phyloP scores from a whole-genome alignment of 2,888 invertebrate species.

The Agonopterix subpropinquella region DNA sequence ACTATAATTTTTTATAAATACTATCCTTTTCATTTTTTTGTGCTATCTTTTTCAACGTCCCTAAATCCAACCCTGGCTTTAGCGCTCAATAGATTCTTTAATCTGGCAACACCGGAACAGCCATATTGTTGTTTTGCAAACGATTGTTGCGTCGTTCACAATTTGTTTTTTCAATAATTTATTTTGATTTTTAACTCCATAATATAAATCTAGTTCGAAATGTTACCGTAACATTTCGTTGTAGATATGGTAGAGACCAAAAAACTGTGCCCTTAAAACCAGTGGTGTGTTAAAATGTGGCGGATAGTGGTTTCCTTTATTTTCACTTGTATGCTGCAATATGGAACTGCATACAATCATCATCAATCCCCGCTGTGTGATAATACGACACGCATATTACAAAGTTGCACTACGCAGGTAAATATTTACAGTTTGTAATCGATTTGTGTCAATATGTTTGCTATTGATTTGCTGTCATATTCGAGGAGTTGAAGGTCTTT shows the following conservation, averaged over 20 bases:
- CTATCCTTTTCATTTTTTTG: too few relatives aligned
- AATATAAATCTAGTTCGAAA: slow-evolving; percentile 5
- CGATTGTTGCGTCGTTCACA: background rate
- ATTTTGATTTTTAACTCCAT: slow-evolving; percentile 8
- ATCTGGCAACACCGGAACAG: slow-evolving; percentile 2
- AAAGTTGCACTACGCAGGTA: too few relatives aligned
- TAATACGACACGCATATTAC: slow-evolving; percentile 33
- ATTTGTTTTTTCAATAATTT: slow-evolving; percentile 14
- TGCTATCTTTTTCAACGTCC: too few relatives aligned
- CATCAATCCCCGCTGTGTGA: slow-evolving; percentile 37
- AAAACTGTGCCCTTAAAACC: slow-evolving; percentile 8
- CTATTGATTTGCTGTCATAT: slow-evolving; percentile 14
- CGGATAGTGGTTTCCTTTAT: slow-evolving; percentile 32
- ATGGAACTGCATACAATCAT: slow-evolving; percentile 31
- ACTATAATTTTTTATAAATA: too few relatives aligned
- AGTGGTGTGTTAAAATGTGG: slow-evolving; percentile 23
- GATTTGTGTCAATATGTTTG: background rate
- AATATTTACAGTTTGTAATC: slow-evolving; percentile 8
- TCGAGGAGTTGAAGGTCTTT: background rate
- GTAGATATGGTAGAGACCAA: slow-evolving; percentile 12
- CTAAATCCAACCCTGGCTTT: too few relatives aligned
- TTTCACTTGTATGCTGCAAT: slow-evolving; percentile 33
- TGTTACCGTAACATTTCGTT: slow-evolving; percentile 7
- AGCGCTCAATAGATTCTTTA: too few relatives aligned
- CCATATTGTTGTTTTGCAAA: slow-evolving; percentile 21